Conservation (phyloP, 2,888 invertebrate genomes). For the Oxycera nigricornis region DNA sequence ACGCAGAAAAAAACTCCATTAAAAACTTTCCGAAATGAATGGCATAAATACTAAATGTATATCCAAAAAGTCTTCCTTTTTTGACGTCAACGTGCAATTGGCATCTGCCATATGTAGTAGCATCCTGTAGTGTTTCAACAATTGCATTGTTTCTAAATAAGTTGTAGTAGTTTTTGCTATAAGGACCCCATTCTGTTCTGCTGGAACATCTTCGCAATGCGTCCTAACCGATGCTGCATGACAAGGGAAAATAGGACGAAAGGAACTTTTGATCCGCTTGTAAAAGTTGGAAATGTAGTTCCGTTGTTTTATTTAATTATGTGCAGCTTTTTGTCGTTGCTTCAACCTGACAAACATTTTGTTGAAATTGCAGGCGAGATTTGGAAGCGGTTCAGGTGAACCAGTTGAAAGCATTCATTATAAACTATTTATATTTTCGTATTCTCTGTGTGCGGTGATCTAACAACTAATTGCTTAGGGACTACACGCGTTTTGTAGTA, state of each 20-base stretch:
- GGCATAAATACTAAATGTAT: constrained; percentile 12
- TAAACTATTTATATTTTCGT: no score
- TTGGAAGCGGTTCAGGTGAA: background rate
- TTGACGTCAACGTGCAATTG: constrained; percentile 6
- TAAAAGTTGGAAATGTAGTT: constrained; percentile 31
- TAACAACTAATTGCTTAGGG: no score
- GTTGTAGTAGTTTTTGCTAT: constrained; percentile 18
- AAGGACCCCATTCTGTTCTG: background rate
- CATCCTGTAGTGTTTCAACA: background rate
- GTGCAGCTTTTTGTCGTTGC: background rate
- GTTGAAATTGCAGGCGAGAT: background rate
- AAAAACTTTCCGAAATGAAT: constrained; percentile 10
- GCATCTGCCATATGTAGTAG: background rate
- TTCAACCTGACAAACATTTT: background rate
- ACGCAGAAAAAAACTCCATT: constrained; percentile 7
- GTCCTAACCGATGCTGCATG: no score
- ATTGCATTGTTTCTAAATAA: constrained; percentile 10
- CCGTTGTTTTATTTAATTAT: constrained; percentile 35
- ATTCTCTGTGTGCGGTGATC: no score
- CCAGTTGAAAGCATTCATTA: no score
- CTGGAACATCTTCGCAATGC: background rate
- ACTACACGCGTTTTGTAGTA: no score
- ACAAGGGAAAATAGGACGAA: no score
- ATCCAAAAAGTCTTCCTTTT: background rate
- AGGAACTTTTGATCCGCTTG: constrained; percentile 8